Base-by-base conservation (phyloP, 2,113 vertebrate species). In the Gallinago paraguaiae region DNA sequence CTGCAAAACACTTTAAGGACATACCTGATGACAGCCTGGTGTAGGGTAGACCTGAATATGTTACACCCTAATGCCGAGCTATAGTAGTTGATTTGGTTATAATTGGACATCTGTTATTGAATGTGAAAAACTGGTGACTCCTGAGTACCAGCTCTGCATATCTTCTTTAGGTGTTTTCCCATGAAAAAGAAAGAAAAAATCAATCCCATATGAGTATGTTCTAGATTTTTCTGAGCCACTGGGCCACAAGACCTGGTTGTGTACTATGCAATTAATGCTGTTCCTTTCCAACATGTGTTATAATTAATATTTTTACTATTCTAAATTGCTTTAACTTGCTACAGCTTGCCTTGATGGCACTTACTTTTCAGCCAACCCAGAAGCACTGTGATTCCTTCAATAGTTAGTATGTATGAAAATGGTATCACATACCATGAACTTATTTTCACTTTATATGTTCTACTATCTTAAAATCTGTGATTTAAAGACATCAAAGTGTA, bases 1-100 rank as follows among this genome's bases (percentile, higher is more conserved):
- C 68, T 74, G 60, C 90, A 88, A 88, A 96, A 53, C 79, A 68
- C 72, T 90, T 86, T 60, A 30, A 81, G 83, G 79, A 59, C 59
- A 17, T 33, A 23, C 76, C 70, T 83, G 75, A 50, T 75, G 78
- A 93, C 90, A 92, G 78, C 53, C 57, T 86, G 71, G 82, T 85
- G 67, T 43, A 33, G 82, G 79, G 50, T 74, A 94, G 60, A 75
- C 28, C 53, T 84, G 77, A 93, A 67, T 63, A 48, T 1, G 9
- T 92, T 90, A 35, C 41, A 67, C 41, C 23, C 25, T 70, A 57
- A 50, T 1, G 6, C 33, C 41, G 72, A 72, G 19, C 15, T 61
- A 1, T 8, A 39, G 51, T 45, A 50, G 59, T 61, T 74, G 75
- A 70, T 79, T 80, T 93, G 64, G 50, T 50, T 82, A 0, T 57